Conservation (phyloP, 2,888 invertebrate genomes). For the Ectemnius cavifrons region DNA sequence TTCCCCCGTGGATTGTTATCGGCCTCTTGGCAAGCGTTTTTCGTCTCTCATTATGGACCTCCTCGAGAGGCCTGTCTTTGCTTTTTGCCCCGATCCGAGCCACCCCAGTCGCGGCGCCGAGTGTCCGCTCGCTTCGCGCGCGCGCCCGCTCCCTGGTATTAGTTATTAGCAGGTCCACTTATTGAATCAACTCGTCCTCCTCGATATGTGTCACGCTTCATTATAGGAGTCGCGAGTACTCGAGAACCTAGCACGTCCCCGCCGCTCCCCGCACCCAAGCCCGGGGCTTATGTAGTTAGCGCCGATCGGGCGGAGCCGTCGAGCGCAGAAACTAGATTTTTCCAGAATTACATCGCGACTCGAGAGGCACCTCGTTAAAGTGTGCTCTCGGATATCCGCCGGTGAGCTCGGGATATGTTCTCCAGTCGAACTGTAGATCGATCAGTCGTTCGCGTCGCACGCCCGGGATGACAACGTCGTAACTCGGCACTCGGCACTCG, state of each 20-base stretch:
- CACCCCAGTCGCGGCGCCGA: too few species aligned
- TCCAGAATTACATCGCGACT: conserved; percentile 5
- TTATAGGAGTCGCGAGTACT: not conserved
- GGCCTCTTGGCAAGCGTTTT: conserved; percentile 3
- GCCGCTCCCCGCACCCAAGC: too few species aligned
- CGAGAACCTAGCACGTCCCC: too few species aligned
- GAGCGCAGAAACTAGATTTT: not conserved
- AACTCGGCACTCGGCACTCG: conserved; percentile 35
- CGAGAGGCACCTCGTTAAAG: conserved; percentile 32
- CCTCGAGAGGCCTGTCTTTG: too few species aligned
- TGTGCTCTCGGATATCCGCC: conserved; percentile 23
- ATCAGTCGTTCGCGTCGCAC: conserved; percentile 54
- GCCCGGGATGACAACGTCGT: conserved; percentile 44
- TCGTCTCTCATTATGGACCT: conserved; percentile 2
- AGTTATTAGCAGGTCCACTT: conserved; percentile 3
- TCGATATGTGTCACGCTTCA: conserved; percentile 3
- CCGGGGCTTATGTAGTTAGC: too few species aligned
- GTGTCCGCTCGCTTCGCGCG: not conserved
- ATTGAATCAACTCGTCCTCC: not conserved
- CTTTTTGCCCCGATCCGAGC: too few species aligned
- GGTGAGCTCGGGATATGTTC: conserved; percentile 38
- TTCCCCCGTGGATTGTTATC: conserved; percentile 10
- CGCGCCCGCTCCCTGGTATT: not conserved
- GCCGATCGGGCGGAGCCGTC: not conserved
- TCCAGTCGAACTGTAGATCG: conserved; percentile 53